These are phyloP conservation scores for Tursiops truncatus DNA, from an alignment of 2,113 vertebrate species.

Conservation along the genomic window DNA sequence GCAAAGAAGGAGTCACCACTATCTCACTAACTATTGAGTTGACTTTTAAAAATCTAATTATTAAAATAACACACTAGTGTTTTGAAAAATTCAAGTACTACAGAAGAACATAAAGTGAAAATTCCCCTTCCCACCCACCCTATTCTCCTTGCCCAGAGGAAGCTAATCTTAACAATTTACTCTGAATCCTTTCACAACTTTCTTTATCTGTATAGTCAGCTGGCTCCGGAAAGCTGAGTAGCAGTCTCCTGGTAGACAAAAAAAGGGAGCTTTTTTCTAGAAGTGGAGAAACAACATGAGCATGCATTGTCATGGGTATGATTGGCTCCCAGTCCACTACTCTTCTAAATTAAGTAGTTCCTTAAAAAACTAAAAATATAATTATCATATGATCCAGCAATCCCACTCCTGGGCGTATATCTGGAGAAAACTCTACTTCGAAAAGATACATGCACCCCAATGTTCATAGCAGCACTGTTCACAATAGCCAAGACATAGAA, in stretches of 20 bases:
- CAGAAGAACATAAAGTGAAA: background rate
- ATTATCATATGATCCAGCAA: background rate
- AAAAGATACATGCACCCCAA: background rate
- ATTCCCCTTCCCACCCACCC: fast-evolving
- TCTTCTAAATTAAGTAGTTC: background rate
- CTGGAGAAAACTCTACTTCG: background rate
- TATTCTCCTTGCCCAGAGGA: background rate
- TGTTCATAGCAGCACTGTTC: background rate
- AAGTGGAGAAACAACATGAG: background rate
- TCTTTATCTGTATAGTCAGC: background rate
- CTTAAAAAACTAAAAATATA: background rate
- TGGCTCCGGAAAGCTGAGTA: background rate
- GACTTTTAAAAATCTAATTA: background rate
- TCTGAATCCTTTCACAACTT: background rate
- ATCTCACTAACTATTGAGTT: background rate
- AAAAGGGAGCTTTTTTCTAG: background rate
- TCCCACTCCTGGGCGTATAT: background rate
- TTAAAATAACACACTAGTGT: background rate
- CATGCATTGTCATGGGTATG: no score
- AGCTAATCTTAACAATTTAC: background rate
- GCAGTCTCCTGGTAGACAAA: background rate
- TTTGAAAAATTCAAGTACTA: background rate
- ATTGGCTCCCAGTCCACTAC: no score
- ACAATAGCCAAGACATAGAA: background rate
- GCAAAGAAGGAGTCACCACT: background rate